Conservation (phyloP, 2,113 vertebrate genomes). For the Hoplias malabaricus region DNA sequence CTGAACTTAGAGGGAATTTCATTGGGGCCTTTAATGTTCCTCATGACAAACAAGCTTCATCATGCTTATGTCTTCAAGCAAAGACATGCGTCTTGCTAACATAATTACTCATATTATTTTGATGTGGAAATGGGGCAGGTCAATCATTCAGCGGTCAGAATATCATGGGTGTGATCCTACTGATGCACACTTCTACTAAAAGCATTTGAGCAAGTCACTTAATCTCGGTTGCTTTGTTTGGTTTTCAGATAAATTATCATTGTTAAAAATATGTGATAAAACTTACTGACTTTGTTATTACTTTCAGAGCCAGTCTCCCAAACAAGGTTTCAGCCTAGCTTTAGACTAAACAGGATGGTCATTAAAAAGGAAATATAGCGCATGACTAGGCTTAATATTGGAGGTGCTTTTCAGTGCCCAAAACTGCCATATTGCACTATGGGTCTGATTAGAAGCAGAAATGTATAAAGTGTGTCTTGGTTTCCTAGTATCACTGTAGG, state of each 20-base stretch:
- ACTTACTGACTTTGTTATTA: background rate
- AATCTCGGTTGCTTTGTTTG: background rate
- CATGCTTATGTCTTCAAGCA: background rate
- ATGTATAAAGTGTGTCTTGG: too few species aligned
- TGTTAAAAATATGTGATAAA: too few species aligned
- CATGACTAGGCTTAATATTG: too few species aligned
- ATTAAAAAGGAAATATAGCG: too few species aligned
- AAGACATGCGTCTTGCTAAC: background rate
- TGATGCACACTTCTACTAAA: background rate
- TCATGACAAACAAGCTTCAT: background rate
- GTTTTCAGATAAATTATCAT: background rate
- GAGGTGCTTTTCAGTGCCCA: too few species aligned
- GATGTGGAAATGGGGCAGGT: background rate
- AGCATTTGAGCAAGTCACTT: slow-evolving; percentile 5
- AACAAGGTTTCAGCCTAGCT: too few species aligned
- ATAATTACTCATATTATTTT: background rate
- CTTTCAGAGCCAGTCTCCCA: too few species aligned
- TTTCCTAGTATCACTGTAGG: background rate
- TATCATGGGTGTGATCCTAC: background rate
- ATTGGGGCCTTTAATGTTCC: background rate
- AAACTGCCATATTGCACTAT: too few species aligned
- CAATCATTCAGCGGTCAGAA: background rate
- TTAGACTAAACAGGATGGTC: too few species aligned
- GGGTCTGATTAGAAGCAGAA: too few species aligned
- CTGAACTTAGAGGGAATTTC: too few species aligned